Conservation (phyloP, 2,113 vertebrate species). For the Hemiprocne comata region DNA sequence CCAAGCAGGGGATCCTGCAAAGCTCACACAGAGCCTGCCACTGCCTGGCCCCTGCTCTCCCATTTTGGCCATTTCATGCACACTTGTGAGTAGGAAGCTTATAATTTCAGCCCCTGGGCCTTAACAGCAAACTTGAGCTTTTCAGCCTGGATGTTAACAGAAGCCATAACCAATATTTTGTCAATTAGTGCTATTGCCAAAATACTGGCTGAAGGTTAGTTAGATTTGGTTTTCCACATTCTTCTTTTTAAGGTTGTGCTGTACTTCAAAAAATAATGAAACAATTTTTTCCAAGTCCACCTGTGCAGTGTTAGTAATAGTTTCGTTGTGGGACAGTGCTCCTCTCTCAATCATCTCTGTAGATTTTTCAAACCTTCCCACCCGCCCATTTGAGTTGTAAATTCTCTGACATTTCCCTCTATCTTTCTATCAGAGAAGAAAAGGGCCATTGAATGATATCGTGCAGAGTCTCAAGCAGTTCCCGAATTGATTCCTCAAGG, state of each 20-base stretch:
- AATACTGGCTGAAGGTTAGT: background rate
- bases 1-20: background rate
- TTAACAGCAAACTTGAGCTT: background rate
- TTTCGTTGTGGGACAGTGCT: background rate
- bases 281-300: background rate
- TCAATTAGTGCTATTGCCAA: background rate
- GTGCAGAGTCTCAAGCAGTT: conserved; percentile 36
- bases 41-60: rapidly evolving
- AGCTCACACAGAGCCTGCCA: background rate
- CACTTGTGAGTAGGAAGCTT: rapidly evolving
- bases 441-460: conserved; percentile 8
- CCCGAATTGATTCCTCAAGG: conserved; percentile 8
- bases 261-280: background rate
- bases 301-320: background rate
- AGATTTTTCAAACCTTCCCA: background rate
- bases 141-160: background rate
- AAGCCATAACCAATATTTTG: background rate
- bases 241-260: background rate
- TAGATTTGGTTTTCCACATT: background rate
- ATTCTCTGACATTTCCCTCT: conserved; percentile 24
- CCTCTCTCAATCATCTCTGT: background rate
- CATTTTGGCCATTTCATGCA: background rate
- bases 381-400: background rate
- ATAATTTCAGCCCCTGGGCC: background rate
- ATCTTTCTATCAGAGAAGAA: conserved; percentile 38